Percentiles rank a stretch among this genome's conserved stretches.
These are phyloP conservation scores for Phyllostomus discolor DNA, from an alignment of 2,113 vertebrate species.

Conservation along the genomic window DNA sequence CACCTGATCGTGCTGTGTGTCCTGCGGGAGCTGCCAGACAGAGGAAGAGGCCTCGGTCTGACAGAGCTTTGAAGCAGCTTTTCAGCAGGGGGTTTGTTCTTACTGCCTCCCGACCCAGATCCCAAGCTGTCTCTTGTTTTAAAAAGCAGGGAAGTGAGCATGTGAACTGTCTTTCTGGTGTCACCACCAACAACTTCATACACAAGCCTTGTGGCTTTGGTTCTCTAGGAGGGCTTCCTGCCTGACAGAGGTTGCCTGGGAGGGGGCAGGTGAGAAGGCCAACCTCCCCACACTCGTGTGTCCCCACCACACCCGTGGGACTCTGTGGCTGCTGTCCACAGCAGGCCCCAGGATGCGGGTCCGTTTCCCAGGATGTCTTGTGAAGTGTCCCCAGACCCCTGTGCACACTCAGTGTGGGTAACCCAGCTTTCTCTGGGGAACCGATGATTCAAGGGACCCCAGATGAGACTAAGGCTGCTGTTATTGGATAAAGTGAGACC, in stretches of 20 bases:
- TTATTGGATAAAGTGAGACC: not conserved
- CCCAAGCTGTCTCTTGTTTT: constrained; percentile 50
- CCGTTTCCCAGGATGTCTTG: not conserved
- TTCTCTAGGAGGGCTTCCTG: not conserved
- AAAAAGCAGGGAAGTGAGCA: not conserved
- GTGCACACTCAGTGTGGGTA: not conserved
- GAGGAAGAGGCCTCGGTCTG: constrained; percentile 3
- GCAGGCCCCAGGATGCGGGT: not conserved
- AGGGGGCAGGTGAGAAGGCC: not conserved
- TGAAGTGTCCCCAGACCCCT: not conserved
- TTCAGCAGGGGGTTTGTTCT: constrained; percentile 56
- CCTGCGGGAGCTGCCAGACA: constrained; percentile 28
- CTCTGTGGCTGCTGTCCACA: not conserved
- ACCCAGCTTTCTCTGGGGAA: not conserved
- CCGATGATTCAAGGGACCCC: not conserved
- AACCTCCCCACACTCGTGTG: not conserved
- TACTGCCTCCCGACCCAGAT: constrained; percentile 52
- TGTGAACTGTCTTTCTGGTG: not conserved
- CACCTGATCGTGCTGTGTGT: constrained; percentile 32
- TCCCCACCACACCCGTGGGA: not conserved
- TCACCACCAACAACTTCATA: not conserved
- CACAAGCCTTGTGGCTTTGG: not conserved
- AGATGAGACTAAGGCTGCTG: not conserved
- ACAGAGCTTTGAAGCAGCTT: constrained; percentile 51
- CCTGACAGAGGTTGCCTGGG: not conserved